Evolutionary conservation across 2,113 vertebrate genomes (phyloP), one percentile per base, ranked within the genome.

Genomic region (Halichoerus grypus): DNA sequence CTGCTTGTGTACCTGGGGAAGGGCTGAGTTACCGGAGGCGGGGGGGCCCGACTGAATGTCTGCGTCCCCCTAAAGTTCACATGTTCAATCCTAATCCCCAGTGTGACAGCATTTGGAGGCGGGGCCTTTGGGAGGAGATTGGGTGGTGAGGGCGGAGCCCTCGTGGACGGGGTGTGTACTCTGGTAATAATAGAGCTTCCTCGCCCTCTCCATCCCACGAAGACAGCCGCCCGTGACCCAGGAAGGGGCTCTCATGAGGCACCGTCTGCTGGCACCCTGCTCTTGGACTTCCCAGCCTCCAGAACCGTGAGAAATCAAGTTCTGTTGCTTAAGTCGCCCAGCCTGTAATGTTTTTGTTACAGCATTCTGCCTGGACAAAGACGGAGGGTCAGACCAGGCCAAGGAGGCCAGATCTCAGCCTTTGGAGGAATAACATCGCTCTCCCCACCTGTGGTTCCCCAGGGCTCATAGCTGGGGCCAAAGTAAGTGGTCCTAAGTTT

Each of bases 171-270:
- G 1, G 9, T 65, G 46, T 9, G 15, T 1, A 10, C 22, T 2
- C 3, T 51, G 49, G 15, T 26, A 51, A 31, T n/a, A 26, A 28
- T 7, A 57, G 49, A 71, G 19, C 26, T 33, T 63, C 24, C 13
- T 14, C 22, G 1, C 36, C 36, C 28, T 36, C 49, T n/a, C 36
- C 2, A 18, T 39, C 28, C 36, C 0, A 0, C 39, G 74, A 33
- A 14, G 21, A 59, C 36, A 6, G 65, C 79, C 5, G 28, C 63
- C 74, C 22, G 0, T 3, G 74, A 22, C 15, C 59, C 8, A 53
- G 59, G 24, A 80, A 91, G 59, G 36, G 36, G 36, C 12, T 22
- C 53, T 53, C 65, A n/a, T 9, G 76, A 53, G 39, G 65, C 28
- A 4, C 1, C 0, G 39, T 5, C 15, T 1, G 26, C 24, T 18